Evolutionary conservation across 1,140 invertebrate genomes (phyloP).

Genomic region (Andricus grossulariae): DNA sequence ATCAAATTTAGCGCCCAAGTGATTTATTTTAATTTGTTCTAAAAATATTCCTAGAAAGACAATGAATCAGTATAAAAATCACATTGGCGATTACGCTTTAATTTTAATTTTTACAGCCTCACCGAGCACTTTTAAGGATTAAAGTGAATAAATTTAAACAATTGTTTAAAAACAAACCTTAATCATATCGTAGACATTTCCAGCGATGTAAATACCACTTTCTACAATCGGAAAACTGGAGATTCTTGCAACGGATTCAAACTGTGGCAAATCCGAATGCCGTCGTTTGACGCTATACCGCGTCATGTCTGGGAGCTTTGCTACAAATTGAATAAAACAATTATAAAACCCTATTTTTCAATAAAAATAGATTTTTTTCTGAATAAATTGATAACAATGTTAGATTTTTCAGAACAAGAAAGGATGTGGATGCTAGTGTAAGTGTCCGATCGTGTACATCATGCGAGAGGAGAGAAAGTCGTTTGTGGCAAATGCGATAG

Average conservation of each 20-base stretch:
- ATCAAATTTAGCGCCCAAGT: too few species aligned
- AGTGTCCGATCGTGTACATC: constrained; percentile 38
- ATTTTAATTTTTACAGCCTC: too few species aligned
- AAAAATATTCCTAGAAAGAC: too few species aligned
- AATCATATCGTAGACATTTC: constrained; percentile 82
- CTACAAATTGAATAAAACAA: constrained; percentile 30
- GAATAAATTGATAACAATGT: background rate
- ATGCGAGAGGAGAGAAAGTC: constrained; percentile 39
- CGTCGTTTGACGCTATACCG: constrained; percentile 55
- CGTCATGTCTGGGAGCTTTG: constrained; percentile 56
- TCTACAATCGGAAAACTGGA: constrained; percentile 84
- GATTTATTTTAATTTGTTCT: too few species aligned
- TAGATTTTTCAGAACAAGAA: background rate
- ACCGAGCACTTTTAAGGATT: background rate
- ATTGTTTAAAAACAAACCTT: constrained; percentile 75
- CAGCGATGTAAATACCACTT: constrained; percentile 81
- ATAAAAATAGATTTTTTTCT: background rate
- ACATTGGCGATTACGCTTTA: too few species aligned
- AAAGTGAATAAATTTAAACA: constrained; percentile 24
- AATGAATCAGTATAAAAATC: too few species aligned
- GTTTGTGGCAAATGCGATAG: constrained; percentile 29
- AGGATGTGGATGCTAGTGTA: constrained; percentile 36
- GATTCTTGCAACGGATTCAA: constrained; percentile 82
- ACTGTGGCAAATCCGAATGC: constrained; percentile 72
- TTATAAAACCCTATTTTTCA: background rate